phyloP scores from a whole-genome alignment of 2,113 vertebrate genomes.

The Pongo pygmaeus region DNA sequence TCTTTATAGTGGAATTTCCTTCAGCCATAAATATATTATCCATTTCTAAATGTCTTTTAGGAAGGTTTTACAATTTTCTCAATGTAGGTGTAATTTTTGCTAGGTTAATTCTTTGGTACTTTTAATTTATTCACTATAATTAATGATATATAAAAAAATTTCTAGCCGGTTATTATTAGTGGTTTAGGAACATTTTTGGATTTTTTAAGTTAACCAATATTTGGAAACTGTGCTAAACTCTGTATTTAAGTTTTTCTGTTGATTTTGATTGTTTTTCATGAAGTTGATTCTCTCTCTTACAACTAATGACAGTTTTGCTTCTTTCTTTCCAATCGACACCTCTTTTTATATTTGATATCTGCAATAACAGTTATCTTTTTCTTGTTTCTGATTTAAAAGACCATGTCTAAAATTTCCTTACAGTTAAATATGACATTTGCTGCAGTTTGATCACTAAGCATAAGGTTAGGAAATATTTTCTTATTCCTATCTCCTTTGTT shows the following conservation, averaged over 20 bases:
- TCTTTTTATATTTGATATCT: not conserved
- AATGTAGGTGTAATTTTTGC: not conserved
- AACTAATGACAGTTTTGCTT: not conserved
- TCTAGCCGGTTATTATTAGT: not conserved
- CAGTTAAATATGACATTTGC: not conserved
- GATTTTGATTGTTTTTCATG: not conserved
- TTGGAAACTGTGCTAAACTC: not conserved
- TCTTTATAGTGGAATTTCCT: not conserved
- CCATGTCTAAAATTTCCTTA: not conserved
- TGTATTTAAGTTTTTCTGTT: not conserved
- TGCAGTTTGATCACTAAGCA: not conserved
- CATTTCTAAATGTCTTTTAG: not conserved
- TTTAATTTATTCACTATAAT: not conserved
- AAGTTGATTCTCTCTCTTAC: not conserved
- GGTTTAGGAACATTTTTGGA: not conserved
- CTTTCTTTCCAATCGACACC: not conserved
- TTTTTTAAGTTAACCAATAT: not conserved
- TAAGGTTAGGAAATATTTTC: not conserved
- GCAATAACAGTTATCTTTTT: not conserved
- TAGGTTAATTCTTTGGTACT: not conserved
- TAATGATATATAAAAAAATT: not conserved
- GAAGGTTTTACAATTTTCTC: not conserved
- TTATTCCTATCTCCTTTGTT: not conserved
- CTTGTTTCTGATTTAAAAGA: not conserved
- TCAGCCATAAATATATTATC: not conserved